Conservation (phyloP, 2,888 invertebrate species). For the Petrophora chlorosata region DNA sequence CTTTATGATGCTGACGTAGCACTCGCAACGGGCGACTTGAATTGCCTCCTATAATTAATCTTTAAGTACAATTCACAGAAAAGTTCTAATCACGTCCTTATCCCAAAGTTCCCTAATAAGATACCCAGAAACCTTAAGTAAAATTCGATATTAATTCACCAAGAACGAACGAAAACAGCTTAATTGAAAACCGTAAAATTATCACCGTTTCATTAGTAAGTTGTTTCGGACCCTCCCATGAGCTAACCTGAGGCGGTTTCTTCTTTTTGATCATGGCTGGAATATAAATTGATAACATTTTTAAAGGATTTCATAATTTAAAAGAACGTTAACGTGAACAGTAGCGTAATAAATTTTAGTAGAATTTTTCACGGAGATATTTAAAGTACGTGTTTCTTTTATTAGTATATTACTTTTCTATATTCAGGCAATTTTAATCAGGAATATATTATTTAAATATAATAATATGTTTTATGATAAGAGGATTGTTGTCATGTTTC, state of each 20-base stretch:
- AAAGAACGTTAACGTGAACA: slow-evolving; percentile 4
- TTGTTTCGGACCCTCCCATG: slow-evolving; percentile 5
- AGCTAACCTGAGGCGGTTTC: slow-evolving; percentile 15
- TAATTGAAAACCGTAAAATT: slow-evolving; percentile 27
- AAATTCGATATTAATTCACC: slow-evolving; percentile 20
- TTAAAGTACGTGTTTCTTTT: background rate
- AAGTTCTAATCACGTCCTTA: background rate
- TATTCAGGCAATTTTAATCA: too few relatives aligned
- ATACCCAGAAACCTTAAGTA: slow-evolving; percentile 1
- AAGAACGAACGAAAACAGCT: slow-evolving; percentile 22
- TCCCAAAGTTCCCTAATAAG: slow-evolving; percentile 5
- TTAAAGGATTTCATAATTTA: slow-evolving; percentile 27
- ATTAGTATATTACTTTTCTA: too few relatives aligned
- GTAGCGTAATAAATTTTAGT: background rate
- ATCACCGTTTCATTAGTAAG: slow-evolving; percentile 24
- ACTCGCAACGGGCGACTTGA: too few relatives aligned
- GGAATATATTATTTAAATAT: too few relatives aligned
- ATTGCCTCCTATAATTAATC: too few relatives aligned
- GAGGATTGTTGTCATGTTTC: too few relatives aligned
- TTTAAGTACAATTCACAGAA: too few relatives aligned
- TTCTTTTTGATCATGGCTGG: slow-evolving; percentile 30
- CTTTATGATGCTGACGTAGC: too few relatives aligned
- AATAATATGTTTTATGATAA: too few relatives aligned
- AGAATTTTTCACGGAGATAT: background rate
- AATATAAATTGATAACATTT: slow-evolving; percentile 24